Base-by-base conservation (phyloP, 2,888 invertebrate species). In the Cryptus armator region DNA sequence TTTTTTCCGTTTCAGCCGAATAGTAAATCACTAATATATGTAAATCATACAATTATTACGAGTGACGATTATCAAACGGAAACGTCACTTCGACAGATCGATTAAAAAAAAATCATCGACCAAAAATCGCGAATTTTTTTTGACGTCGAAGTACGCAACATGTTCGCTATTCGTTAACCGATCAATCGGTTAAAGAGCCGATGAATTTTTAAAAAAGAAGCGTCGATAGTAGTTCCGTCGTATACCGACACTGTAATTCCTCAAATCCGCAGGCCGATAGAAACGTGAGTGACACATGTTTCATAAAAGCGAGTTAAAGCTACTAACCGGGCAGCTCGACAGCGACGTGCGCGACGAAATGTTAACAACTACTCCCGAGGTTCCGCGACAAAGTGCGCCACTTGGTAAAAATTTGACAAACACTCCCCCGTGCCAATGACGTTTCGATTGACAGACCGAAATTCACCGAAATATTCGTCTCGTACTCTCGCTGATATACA, bases 231-330 rank as follows among this genome's bases (percentile, higher is more conserved):
- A 3, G 5, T 59, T 59, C 37, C 5, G 32, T 24, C 6, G 29
- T 6, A 6, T 19, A 59, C 3, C 6, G 32, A 59, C 24, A 24
- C 24, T 14, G 59, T 29, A 59, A 59, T 24, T 10, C 1, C 14
- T 62, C n/a, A 29, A 29, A 6, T 6, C 37, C 3, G 12, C 64
- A 6, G 64, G 37, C 9, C 5, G 16, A 66, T 16, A 66, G 16
- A 7, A 29, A 53, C 14, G 37, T 64, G 64, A 66, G 43, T 66
- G 62, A 75, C 75, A 16, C 32, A 12, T 29, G 16, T 29, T 44
- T 37, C 16, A 48, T 64, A 46, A 48, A 75, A 75, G 48, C 29
- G 43, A 71, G 79, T 71, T 79, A 53, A 16, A 64, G 16, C 71
- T 29, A 70, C 51, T 70, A 62, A 71, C 32, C 37, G 37, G 59